Base-by-base conservation (phyloP, 2,113 vertebrate species). In the Platysteira castanea region DNA sequence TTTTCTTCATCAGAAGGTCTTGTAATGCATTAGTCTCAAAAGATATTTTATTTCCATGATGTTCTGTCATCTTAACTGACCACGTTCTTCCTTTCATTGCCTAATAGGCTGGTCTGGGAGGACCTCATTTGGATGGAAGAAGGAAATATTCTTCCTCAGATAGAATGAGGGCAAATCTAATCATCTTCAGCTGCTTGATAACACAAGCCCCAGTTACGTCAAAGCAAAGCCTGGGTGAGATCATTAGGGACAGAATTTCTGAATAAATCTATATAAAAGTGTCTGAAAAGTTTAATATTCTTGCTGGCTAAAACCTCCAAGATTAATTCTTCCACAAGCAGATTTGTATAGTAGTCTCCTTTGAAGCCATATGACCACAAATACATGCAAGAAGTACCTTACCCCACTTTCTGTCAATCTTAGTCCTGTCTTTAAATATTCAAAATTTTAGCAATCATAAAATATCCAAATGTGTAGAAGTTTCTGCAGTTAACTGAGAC, bases 401-500 rank as follows among this genome's bases (percentile, higher is more conserved):
- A 82, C 28, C 21, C 13, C 33, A 42, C n/a, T 95, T 97, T 81
- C 39, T 79, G 81, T 90, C 10, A 44, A 56, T 90, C 74, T 93
- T n/a, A 73, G 44, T 28, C 33, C 61, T 95, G 41, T 49, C 89
- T 85, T 75, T 59, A 97, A 97, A 95, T 80, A 95, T 86, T 82
- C 64, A 97, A 77, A 74, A 91, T 94, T 87, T 96, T 94, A 96
- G 52, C 76, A 96, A 94, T 94, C 69, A 93, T 94, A 69, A 97
- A 94, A 76, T 78, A 95, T 75, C 90, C 67, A 97, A 94, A 97
- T 74, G 71, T 95, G 94, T 97, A 87, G 22, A 92, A 84, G 53
- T 76, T 97, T 87, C 63, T 94, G 21, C 24, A 85, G 73, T 97
- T 97, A 95, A 71, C 69, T 53, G 42, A 86, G 28, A 33, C 86